Conservation (phyloP, 2,797 vertebrate species). For the Tinamus major region DNA sequence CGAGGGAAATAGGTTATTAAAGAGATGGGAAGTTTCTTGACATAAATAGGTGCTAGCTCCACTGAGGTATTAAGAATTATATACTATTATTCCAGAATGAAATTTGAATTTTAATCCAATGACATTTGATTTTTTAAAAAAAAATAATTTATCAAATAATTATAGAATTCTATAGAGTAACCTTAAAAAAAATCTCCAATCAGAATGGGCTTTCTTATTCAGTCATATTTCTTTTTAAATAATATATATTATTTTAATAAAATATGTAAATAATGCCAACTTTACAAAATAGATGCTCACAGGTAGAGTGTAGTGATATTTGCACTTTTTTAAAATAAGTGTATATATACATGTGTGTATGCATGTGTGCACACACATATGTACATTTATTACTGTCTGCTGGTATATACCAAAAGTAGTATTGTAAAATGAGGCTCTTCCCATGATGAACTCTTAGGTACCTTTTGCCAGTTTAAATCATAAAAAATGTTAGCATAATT, state of each 20-base stretch:
- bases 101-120: neutral
- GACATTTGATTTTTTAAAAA: neutral
- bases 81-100: neutral
- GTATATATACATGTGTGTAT: fast-evolving
- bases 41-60: neutral
- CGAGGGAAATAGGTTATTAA: neutral
- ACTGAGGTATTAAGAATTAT: neutral
- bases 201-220: neutral
- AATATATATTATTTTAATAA: neutral
- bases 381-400: neutral
- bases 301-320: neutral
- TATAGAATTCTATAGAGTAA: neutral
- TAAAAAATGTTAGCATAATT: neutral
- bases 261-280: neutral
- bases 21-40: neutral
- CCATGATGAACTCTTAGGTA: neutral
- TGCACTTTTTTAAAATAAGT: neutral
- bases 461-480: neutral
- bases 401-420: neutral
- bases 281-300: neutral
- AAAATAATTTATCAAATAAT: neutral
- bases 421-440: neutral
- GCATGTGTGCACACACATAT: neutral
- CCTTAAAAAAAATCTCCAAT: neutral
- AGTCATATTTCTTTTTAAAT: neutral